phyloP scores from a whole-genome alignment of 2,888 invertebrate species.

The Magallana nippona region DNA sequence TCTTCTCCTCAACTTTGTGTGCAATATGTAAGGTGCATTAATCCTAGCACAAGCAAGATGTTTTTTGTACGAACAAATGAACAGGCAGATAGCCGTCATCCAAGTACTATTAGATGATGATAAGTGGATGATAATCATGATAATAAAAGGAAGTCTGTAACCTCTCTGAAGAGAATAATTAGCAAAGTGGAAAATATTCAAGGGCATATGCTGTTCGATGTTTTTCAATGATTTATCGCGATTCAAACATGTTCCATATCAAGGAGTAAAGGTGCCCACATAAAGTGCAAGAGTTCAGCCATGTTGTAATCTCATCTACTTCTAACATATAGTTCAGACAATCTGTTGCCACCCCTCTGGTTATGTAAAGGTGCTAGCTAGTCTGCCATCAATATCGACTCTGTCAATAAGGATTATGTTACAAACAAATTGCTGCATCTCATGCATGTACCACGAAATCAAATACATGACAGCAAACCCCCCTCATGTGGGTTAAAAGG shows the following conservation, averaged over 20 bases:
- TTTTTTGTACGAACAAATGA: background rate
- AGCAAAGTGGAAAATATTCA: too few species aligned
- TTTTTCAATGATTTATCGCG: too few species aligned
- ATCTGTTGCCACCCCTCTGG: slow-evolving; percentile 17
- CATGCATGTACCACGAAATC: slow-evolving; percentile 10
- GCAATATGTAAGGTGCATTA: background rate
- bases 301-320: background rate
- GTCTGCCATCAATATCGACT: background rate
- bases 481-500: slow-evolving; percentile 17
- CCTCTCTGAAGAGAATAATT: too few species aligned
- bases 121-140: too few species aligned
- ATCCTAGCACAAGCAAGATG: too few species aligned
- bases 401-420: slow-evolving; percentile 16
- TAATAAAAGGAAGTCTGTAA: too few species aligned
- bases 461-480: background rate
- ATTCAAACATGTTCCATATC: too few species aligned
- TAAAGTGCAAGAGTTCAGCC: background rate
- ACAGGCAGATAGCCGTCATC: background rate
- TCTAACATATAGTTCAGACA: background rate
- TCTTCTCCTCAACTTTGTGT: background rate
- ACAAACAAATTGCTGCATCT: slow-evolving; percentile 1
- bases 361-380: slow-evolving; percentile 4
- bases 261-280: too few species aligned
- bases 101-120: too few species aligned
- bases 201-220: too few species aligned